Evolutionary conservation across 2,888 invertebrate genomes (phyloP), one percentile per base, ranked within the genome.

Genomic region (Meganola albula): DNA sequence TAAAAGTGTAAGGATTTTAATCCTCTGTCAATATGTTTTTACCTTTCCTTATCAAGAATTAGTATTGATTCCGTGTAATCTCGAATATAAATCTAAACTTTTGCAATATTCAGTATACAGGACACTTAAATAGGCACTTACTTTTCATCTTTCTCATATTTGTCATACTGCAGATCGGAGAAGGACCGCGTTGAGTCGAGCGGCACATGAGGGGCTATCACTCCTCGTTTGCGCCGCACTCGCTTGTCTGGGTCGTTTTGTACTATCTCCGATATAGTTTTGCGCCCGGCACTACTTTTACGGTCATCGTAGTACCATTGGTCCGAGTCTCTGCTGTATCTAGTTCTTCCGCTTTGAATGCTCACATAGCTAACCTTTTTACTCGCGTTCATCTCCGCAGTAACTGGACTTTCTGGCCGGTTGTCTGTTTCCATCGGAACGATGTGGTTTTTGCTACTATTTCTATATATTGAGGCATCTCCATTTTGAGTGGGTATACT

Each of bases 121-220:
- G n/a, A n/a, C n/a, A n/a, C n/a, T n/a, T n/a, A n/a, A n/a, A n/a
- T n/a, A n/a, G n/a, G n/a, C n/a, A 63, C 83, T 83, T 74, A 90
- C 90, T 63, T 64, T 53, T 84, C 75, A 65, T 89, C 88, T 58
- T 90, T 90, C 37, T 79, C 75, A 58, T 74, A 88, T 68, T 86
- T 87, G 29, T 87, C 82, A 54, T 89, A 88, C 12, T 75, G 70
- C 23, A 86, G 64, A 63, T 85, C 75, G 49, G 74, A 57, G 35
- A 77, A 55, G 41, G 79, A 53, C 48, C 80, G 64, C 40, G 63
- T 51, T 34, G 53, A 74, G 58, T 78, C 88, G 31, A 74, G 74
- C 35, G 63, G 86, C 39, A 72, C 79, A 63, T 63, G 88, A 28
- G 78, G 88, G 29, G 84, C 87, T 35, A 89, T 88, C 13, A 89